phyloP scores from a whole-genome alignment of 2,113 vertebrate genomes.

The Electrona antarctica region DNA sequence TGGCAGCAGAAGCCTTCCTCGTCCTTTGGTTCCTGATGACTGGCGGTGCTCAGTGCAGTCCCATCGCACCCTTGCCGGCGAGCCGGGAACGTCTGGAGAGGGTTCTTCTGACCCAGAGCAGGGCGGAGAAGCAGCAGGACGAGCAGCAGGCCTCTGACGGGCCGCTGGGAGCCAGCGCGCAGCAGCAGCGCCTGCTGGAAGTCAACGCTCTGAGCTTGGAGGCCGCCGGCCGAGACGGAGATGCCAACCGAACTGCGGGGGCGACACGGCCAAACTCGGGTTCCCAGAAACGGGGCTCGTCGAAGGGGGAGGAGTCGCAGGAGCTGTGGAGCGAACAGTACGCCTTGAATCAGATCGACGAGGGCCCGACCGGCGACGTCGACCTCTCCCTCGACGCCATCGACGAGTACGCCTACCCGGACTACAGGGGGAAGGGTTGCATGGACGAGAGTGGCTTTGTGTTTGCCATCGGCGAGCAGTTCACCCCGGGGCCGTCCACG shows the following conservation, averaged over 20 bases:
- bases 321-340: constrained; percentile 80
- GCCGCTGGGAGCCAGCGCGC: constrained; percentile 70
- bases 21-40: constrained; percentile 90
- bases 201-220: constrained; percentile 80
- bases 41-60: constrained; percentile 81
- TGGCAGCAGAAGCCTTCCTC: constrained; percentile 91
- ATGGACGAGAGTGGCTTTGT: constrained; percentile 98
- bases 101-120: constrained; percentile 80
- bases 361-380: constrained; percentile 79
- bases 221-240: constrained; percentile 74
- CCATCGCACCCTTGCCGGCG: constrained; percentile 85
- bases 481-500: constrained; percentile 92
- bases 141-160: constrained; percentile 67
- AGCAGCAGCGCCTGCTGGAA: constrained; percentile 80
- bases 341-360: constrained; percentile 78
- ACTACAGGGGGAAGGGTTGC: constrained; percentile 97
- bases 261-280: constrained; percentile 79
- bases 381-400: constrained; percentile 83
- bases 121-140: constrained; percentile 79
- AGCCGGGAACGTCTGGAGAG: constrained; percentile 71
- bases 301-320: constrained; percentile 70
- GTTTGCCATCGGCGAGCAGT: constrained; percentile 95
- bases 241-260: constrained; percentile 79
- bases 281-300: constrained; percentile 68
- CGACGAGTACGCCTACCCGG: constrained; percentile 94